Conservation (phyloP, 2,113 vertebrate genomes). For the Calidris pugnax region DNA sequence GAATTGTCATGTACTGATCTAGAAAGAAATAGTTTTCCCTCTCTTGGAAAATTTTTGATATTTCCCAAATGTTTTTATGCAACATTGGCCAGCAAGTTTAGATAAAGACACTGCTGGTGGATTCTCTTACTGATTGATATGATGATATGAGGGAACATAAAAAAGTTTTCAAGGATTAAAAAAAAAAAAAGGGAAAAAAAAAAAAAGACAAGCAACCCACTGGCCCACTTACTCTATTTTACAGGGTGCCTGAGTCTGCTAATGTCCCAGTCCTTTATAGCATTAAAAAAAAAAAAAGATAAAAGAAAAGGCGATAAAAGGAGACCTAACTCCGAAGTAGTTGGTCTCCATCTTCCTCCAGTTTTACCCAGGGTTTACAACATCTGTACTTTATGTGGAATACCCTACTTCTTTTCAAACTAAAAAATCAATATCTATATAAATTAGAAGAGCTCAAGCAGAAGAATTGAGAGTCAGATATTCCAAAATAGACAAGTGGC, state of each 20-base stretch:
- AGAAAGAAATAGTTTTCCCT: neutral
- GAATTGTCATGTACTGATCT: neutral
- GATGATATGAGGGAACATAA: neutral
- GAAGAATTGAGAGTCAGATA: neutral
- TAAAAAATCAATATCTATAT: neutral
- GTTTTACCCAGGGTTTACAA: neutral
- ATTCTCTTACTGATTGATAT: neutral
- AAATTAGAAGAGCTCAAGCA: neutral
- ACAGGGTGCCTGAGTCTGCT: conserved; percentile 75
- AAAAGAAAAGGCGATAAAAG: neutral
- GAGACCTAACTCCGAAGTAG: neutral
- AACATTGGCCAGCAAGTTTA: neutral
- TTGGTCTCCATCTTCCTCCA: neutral
- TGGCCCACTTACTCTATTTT: conserved; percentile 73
- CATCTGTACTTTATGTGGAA: neutral
- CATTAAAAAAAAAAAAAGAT: conserved; percentile 42
- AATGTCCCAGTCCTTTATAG: conserved; percentile 78
- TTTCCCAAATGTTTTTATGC: neutral
- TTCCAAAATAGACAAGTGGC: neutral
- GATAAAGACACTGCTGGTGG: neutral
- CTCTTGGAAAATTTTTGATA: neutral
- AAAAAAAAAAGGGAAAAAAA: neutral
- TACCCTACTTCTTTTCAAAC: neutral
- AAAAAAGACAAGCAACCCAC: neutral
- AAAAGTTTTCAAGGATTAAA: neutral